Evolutionary conservation across 2,113 vertebrate genomes (phyloP), one percentile per base, ranked within the genome.

Genomic region (Lagopus muta): DNA sequence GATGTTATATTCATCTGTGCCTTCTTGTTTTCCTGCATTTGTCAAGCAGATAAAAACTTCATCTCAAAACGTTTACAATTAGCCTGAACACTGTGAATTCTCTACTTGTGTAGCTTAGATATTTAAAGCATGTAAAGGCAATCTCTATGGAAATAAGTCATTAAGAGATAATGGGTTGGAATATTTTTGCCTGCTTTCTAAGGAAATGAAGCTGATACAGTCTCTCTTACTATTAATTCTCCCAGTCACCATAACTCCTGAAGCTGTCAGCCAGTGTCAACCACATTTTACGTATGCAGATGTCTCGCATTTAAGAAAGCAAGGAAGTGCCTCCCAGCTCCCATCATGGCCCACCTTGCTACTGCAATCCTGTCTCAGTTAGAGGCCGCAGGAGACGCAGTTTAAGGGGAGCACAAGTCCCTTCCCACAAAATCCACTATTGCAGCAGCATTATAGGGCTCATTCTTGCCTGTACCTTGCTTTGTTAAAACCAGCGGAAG

Each of bases 131-230:
- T 24, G 5, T 62, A 87, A 82, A 54, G 42, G 16, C 48, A 64
- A 84, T 70, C 64, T 91, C 82, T 70, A 77, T 28, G 91, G 85
- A 92, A 92, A 94, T 88, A 94, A 91, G 92, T 91, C 64, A 94
- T 79, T 62, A 80, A 45, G 50, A 70, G 48, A 76, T 92, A 95
- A 95, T 88, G 45, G 48, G 8, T 57, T 88, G 54, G 60, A 88
- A 85, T 95, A 95, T 89, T 92, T 94, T 95, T 91, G 67, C 88
- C 54, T 82, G 40, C 67, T 92, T 95, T 95, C 94, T 89, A 95
- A 92, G 85, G 75, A 91, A 95, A 94, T 92, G 3, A 91, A 91
- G 60, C 40, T 80, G 91, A 85, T 80, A 58, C 18, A 40, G 22
- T 62, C 79, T 48, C 1, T 66, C 7, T 89, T 85, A 30, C 36